Conservation (phyloP, 2,113 vertebrate genomes). For the Smithornis capensis region DNA sequence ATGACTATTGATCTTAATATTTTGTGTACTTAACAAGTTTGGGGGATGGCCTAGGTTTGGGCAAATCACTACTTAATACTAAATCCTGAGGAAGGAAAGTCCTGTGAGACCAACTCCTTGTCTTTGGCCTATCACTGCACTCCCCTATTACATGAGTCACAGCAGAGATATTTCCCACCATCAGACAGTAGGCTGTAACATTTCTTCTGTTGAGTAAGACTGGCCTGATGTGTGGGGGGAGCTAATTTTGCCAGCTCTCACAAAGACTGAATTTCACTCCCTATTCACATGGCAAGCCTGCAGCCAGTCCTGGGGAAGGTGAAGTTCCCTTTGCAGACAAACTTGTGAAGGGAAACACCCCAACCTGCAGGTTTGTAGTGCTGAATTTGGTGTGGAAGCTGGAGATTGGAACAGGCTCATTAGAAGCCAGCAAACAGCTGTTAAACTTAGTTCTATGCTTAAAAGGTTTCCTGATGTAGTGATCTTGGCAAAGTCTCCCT, state of each 20-base stretch:
- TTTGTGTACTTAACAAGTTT: background rate
- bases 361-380: background rate
- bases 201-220: background rate
- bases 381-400: background rate
- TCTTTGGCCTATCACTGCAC: background rate
- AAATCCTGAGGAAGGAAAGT: background rate
- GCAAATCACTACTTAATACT: background rate
- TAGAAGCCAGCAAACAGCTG: background rate
- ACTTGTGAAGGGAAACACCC: background rate
- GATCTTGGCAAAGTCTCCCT: background rate
- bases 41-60: background rate
- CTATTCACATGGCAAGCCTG: background rate
- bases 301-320: background rate
- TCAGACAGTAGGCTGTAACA: background rate
- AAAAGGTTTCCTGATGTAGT: background rate
- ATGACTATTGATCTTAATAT: background rate
- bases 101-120: background rate
- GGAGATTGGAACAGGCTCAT: background rate
- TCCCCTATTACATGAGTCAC: background rate
- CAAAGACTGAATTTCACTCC: background rate
- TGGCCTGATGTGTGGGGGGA: background rate
- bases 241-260: background rate
- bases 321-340: background rate
- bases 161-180: background rate
- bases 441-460: background rate